Evolutionary conservation across 2,888 invertebrate genomes (phyloP), one percentile per base, ranked within the genome.

Genomic region (Allophyes oxyacanthae): DNA sequence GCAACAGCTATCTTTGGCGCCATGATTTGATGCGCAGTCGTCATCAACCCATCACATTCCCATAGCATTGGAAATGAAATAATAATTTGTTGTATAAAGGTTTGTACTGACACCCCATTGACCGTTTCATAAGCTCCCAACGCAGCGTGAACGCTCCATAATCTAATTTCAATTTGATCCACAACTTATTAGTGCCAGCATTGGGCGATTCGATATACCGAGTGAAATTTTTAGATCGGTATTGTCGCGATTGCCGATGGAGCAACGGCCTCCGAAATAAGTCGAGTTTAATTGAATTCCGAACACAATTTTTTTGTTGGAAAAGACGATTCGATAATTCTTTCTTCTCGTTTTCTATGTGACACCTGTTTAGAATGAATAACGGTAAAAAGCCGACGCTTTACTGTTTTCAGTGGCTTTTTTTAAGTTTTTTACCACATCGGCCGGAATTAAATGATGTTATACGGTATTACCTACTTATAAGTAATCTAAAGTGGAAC

Each of bases 101-200:
- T 83, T 66, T 65, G 59, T 65, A 72, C 83, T 87, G 91, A 86
- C 88, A 88, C 89, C 90, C 92, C 91, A 92, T 90, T 85, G 92
- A 89, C 88, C 85, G 80, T 90, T 89, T 89, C 90, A 91, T 91
- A 85, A 91, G 83, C 73, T 87, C 79, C 75, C 81, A 90, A 91
- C 79, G 70, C 83, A 77, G 83, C 92, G 88, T 92, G 93, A 92
- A 91, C 84, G 67, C 69, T 74, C 81, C 70, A 82, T 93, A 93
- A 94, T 94, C 88, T 89, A 93, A 93, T 94, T 93, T 92, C 86
- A 87, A 91, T 88, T 88, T 86, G 85, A 83, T 87, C 84, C 82
- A 84, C 81, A 82, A 82, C 82, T 88, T 89, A 90, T 90, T 89
- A 88, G 82, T 73, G 81, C 77, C 77, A 79, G 79, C 81, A 87